Evolutionary conservation across 2,797 vertebrate species (phyloP), one percentile per base, ranked within the genome.

Genomic region (Acanthis flammea): DNA sequence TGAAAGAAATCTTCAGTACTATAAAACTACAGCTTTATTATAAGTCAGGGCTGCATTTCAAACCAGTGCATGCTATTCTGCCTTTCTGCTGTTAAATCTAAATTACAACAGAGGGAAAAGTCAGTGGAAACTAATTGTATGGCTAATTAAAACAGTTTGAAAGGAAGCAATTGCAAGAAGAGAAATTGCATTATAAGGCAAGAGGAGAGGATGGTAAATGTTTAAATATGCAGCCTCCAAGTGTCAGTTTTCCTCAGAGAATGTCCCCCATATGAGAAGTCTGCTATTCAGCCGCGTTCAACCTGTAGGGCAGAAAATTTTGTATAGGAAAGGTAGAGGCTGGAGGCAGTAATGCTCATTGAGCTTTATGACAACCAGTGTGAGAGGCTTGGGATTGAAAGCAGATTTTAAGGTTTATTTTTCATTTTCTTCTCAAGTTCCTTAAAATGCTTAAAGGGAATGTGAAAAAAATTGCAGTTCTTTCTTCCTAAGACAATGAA

Each of bases 111-210:
- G 76, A 93, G 90, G 86, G 80, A 92, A 76, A 86, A 94, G 78
- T 87, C 94, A 93, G 81, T 94, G 82, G 75, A 96, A 96, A 93
- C 89, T 93, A 92, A 86, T 92, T 89, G 91, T 95, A 91, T 94
- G 94, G 75, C 92, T 96, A 92, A 96, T 96, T 96, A 96, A 96
- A 96, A 80, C 84, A 85, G 67, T 93, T 94, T 86, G 90, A 92
- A 93, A 92, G 75, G 91, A 77, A 91, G 91, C 81, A 94, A 87
- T 90, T 79, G 93, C 50, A 80, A 74, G 89, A 85, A 91, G 84
- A 96, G 81, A 80, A 96, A 94, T 71, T 91, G 68, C 63, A 42
- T 95, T 89, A 53, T 21, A 92, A 92, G 93, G 67, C 83, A 88
- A 75, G 81, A 95, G 61, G 54, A 94, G 47, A 88, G 9, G 61